Evolutionary conservation across 2,113 vertebrate genomes (phyloP).

Genomic region (Ahaetulla prasina): DNA sequence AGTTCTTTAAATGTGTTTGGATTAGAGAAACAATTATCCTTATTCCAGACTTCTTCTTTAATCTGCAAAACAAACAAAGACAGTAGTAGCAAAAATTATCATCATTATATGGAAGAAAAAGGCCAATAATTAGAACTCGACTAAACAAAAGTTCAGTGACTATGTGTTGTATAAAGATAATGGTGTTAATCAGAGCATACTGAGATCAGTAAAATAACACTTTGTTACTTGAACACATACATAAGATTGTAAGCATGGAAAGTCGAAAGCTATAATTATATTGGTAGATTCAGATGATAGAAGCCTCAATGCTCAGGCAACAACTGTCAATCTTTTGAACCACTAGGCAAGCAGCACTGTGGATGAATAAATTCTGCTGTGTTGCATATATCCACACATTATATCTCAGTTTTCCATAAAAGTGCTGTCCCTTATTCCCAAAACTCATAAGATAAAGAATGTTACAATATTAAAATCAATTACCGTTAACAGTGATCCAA

Average conservation of each 20-base stretch:
- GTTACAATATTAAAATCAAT: neutral
- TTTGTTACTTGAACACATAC: neutral
- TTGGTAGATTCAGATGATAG: neutral
- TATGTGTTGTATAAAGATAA: conserved; percentile 11
- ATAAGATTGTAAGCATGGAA: neutral
- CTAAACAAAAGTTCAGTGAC: conserved; percentile 14
- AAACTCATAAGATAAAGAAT: neutral
- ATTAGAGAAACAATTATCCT: neutral
- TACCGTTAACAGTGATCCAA: neutral
- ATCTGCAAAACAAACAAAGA: conserved; percentile 1
- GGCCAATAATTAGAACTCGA: neutral
- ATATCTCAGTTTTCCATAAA: neutral
- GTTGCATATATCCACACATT: neutral
- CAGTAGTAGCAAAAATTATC: neutral
- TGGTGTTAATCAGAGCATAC: neutral
- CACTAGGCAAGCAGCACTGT: neutral
- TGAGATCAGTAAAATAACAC: neutral
- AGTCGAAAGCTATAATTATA: neutral
- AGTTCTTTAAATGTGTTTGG: neutral
- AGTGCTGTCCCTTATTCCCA: neutral
- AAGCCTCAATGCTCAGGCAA: neutral
- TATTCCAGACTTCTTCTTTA: neutral
- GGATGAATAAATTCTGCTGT: neutral
- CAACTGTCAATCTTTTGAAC: neutral
- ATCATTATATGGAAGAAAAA: neutral